Conservation (phyloP, 2,888 invertebrate genomes). For the Trichacis sp. region DNA sequence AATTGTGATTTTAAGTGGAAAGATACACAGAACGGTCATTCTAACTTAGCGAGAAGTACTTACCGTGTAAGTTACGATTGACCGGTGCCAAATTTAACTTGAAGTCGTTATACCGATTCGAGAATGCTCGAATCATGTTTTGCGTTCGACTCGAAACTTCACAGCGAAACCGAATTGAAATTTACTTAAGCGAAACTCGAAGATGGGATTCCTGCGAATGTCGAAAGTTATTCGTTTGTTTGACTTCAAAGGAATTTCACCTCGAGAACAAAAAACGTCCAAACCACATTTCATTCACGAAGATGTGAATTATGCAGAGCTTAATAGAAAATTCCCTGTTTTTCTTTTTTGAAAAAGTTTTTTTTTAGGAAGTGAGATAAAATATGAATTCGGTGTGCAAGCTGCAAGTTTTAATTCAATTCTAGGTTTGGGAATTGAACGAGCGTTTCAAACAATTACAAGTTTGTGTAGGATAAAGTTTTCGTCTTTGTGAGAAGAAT, state of each 20-base stretch:
- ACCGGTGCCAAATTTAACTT: conserved; percentile 2
- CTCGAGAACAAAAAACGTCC: not conserved
- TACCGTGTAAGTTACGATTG: conserved; percentile 3
- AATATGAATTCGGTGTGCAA: not conserved
- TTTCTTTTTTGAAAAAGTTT: not conserved
- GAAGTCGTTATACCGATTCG: not conserved
- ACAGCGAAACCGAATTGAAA: not conserved
- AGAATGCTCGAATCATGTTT: not conserved
- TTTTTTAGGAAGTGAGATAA: not conserved
- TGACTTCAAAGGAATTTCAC: not conserved
- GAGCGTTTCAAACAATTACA: too few relatives aligned
- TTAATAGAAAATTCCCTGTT: not conserved
- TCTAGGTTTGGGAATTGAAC: not conserved
- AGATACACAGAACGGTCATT: conserved; percentile 6
- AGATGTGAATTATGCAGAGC: not conserved
- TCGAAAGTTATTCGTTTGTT: not conserved
- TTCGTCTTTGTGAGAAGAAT: too few relatives aligned
- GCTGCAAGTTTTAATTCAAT: not conserved
- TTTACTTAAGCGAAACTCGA: not conserved
- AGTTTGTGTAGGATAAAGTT: too few relatives aligned
- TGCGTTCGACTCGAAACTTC: not conserved
- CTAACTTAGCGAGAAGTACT: not conserved
- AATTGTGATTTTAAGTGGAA: conserved; percentile 6
- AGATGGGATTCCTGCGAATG: not conserved
- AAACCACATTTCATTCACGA: not conserved